A percentile compares a stretch with the other conserved stretches of the same genome.
Conservation (phyloP, 2,888 invertebrate genomes). For the Pyrrhopygopsis socrates region DNA sequence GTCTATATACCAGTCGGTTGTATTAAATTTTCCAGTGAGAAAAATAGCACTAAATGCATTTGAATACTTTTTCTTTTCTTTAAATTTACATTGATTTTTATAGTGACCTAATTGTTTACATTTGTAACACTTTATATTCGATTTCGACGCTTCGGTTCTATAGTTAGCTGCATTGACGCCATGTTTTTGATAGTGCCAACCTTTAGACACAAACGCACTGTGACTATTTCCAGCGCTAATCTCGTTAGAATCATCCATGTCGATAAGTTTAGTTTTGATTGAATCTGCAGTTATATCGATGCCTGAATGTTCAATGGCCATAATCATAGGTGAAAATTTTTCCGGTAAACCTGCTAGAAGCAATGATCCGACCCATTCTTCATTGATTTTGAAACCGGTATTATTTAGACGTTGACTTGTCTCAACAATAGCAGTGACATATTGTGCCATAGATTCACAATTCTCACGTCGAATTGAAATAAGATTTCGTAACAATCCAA, state of each 20-base stretch:
- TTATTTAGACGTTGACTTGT: neutral
- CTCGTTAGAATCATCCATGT: neutral
- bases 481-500: neutral
- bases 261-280: neutral
- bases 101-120: neutral
- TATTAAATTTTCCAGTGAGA: no score
- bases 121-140: no score
- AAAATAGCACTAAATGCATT: no score
- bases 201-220: no score
- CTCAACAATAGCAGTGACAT: neutral
- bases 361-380: neutral
- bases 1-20: no score
- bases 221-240: no score
- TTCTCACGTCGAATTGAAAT: neutral
- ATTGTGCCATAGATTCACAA: neutral
- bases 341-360: neutral
- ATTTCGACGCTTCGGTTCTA: no score
- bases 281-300: neutral
- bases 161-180: no score
- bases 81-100: neutral
- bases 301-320: neutral
- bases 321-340: neutral
- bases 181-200: no score
- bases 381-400: neutral
- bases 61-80: neutral